Evolutionary conservation across 2,888 invertebrate species (phyloP), one percentile per base, ranked within the genome.

Genomic region (Drosophila subsilvestris): DNA sequence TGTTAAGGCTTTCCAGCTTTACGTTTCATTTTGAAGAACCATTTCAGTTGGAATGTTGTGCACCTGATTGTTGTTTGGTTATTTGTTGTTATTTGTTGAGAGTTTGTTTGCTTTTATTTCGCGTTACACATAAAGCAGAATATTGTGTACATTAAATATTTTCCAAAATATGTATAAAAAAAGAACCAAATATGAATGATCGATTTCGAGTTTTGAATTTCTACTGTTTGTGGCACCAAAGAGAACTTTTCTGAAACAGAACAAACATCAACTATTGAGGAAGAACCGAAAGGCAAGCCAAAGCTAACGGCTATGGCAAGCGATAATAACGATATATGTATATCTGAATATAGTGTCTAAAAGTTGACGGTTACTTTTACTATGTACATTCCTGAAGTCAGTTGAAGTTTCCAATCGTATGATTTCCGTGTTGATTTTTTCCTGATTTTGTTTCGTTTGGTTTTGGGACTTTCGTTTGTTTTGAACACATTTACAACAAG

Each of bases 231-330:
- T 94, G 94, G 94, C 94, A 94, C 93, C 91, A 90, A 94, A 94
- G 94, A 94, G 94, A 94, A 94, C 94, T 94, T 94, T 94, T 94
- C 94, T 94, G 94, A 94, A 94, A 94, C 94, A 93, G 92, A 93
- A 93, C 66, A 73, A 76, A 61, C 62, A 55, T 70, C 62, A 70
- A 70, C 45, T 62, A 42, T 62, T 55, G 71, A 48, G 55, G 22
- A 59, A 68, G 65, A 50, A 55, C 54, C 48, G 50, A 45, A 65
- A 69, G 62, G 57, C 63, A 70, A 79, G 67, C 66, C 51, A 70
- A 72, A 54, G 67, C 79, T 72, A 63, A 70, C 68, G 51, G 68
- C 79, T 72, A 63, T 75, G 69, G 69, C 78, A 74, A 77, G 71
- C 73, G 66, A 54, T 62, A 63, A 71, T 59, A 72, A 43, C 66